Evolutionary conservation across 2,113 vertebrate species (phyloP).

Genomic region (Rhynchomys soricoides): DNA sequence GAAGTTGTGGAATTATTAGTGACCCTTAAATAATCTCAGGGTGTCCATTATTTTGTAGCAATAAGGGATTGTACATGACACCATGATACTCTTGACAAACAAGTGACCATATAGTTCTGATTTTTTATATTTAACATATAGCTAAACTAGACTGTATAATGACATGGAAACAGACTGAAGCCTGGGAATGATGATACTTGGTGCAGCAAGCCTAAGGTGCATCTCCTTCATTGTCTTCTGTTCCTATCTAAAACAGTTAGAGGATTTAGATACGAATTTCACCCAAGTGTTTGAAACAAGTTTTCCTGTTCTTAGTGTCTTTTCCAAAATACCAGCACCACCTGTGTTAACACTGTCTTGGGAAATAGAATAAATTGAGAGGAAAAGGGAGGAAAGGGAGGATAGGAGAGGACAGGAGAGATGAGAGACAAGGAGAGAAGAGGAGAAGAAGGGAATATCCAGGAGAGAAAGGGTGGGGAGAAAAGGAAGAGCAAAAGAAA

Average conservation of each 20-base stretch:
- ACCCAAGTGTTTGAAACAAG: background rate
- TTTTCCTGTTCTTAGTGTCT: background rate
- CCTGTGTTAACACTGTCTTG: background rate
- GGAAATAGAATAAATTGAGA: background rate
- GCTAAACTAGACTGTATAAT: background rate
- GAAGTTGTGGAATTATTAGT: background rate
- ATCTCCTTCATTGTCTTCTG: background rate
- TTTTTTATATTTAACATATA: background rate
- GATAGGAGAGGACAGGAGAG: no score
- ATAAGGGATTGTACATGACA: background rate
- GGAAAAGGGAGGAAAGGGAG: background rate
- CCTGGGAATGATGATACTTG: background rate
- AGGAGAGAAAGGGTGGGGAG: background rate
- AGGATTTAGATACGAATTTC: background rate
- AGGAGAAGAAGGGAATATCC: fast-evolving
- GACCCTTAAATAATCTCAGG: background rate
- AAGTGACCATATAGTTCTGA: background rate
- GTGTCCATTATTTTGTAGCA: background rate
- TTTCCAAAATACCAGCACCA: background rate
- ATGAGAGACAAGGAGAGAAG: fast-evolving
- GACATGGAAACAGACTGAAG: background rate
- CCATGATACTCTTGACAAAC: background rate
- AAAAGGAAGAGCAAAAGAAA: fast-evolving
- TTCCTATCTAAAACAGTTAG: background rate
- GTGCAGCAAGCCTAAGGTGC: fast-evolving